Conservation (phyloP, 2,888 invertebrate species). For the Habrosyne pyritoides region DNA sequence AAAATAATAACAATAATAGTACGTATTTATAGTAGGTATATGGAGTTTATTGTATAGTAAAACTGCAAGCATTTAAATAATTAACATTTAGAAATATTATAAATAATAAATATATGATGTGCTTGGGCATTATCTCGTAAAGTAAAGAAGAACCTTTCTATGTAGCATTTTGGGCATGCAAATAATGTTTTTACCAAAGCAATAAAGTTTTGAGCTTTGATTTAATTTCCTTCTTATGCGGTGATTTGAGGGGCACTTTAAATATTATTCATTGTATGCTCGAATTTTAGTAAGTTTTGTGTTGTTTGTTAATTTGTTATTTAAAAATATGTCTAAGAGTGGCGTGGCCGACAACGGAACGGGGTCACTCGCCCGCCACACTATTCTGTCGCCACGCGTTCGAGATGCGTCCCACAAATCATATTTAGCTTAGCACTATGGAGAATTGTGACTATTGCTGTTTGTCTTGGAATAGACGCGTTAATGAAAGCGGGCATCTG, state of each 20-base stretch:
- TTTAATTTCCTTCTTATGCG: too few relatives aligned
- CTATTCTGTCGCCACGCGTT: constrained; percentile 56
- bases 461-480: constrained; percentile 68
- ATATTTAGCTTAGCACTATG: constrained; percentile 71
- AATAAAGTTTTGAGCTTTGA: neutral
- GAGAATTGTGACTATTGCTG: constrained; percentile 66
- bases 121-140: too few relatives aligned
- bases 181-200: too few relatives aligned
- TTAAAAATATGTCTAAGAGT: constrained; percentile 33
- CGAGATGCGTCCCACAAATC: constrained; percentile 73
- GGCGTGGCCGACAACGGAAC: constrained; percentile 50
- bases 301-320: constrained; percentile 27
- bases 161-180: too few relatives aligned
- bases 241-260: neutral
- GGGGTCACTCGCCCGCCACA: constrained; percentile 59
- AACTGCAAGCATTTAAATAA: too few relatives aligned
- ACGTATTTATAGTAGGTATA: too few relatives aligned
- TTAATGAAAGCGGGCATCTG: constrained; percentile 62
- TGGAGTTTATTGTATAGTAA: too few relatives aligned
- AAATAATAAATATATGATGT: too few relatives aligned
- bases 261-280: neutral
- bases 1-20: too few relatives aligned
- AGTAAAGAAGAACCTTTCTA: too few relatives aligned
- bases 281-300: constrained; percentile 13
- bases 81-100: too few relatives aligned